Conservation (phyloP, 2,888 invertebrate species). For the Odontocerum albicorne region DNA sequence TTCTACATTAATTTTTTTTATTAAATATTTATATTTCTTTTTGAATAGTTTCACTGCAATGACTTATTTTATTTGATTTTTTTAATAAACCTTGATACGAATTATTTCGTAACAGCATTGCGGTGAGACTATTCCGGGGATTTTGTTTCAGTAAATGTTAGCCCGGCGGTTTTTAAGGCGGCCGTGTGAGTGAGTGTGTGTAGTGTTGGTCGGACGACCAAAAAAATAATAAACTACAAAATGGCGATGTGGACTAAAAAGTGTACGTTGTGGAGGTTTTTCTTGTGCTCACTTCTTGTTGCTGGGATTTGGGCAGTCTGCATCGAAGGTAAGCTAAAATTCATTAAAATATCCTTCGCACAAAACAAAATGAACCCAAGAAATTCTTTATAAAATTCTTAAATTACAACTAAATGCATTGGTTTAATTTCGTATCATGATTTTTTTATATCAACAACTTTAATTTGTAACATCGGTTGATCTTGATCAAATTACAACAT, state of each 20-base stretch:
- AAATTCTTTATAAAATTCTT: no score
- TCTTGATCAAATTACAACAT: no score
- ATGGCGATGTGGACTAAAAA: conserved; percentile 54
- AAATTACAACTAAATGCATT: no score
- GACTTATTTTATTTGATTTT: neutral
- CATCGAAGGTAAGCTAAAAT: conserved; percentile 56
- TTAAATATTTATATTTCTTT: neutral
- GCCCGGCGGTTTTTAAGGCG: conserved; percentile 50
- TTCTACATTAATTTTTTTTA: neutral
- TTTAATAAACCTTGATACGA: neutral
- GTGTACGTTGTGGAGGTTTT: conserved; percentile 56
- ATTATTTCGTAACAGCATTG: conserved; percentile 11
- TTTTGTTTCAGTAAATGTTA: conserved; percentile 48
- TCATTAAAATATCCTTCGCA: no score
- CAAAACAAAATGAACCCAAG: no score
- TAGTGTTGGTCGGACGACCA: conserved; percentile 44
- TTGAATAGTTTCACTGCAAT: conserved; percentile 9
- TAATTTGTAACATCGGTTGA: no score
- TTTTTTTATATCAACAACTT: no score
- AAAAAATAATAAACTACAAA: conserved; percentile 23
- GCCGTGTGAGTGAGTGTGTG: conserved; percentile 57
- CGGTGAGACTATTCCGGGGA: conserved; percentile 22
- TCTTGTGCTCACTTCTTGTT: conserved; percentile 54
- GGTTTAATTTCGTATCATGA: no score
- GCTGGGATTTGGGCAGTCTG: conserved; percentile 48